Evolutionary conservation across 2,113 vertebrate genomes (phyloP).

Genomic region (Drymodes brunneopygia): DNA sequence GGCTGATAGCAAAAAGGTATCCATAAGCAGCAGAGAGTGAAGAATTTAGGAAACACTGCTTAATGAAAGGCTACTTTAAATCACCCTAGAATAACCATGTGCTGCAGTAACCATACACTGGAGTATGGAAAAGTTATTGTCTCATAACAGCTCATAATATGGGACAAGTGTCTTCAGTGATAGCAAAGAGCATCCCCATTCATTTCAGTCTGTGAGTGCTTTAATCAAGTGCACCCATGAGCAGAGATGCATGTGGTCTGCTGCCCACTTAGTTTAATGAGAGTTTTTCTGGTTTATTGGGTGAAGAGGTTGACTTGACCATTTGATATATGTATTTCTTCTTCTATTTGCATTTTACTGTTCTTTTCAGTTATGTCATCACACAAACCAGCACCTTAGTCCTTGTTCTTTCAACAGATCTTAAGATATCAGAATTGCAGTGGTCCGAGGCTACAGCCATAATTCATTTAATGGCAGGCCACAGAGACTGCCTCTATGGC

Average conservation of each 20-base stretch:
- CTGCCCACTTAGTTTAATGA: neutral
- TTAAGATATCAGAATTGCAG: neutral
- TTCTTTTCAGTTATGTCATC: neutral
- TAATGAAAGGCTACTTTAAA: neutral
- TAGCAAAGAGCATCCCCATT: neutral
- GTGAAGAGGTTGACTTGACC: neutral
- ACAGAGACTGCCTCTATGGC: neutral
- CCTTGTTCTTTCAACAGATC: neutral
- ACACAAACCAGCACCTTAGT: neutral
- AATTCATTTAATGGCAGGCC: neutral
- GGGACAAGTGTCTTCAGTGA: neutral
- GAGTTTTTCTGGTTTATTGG: neutral
- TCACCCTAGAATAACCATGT: neutral
- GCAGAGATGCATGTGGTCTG: neutral
- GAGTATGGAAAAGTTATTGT: neutral
- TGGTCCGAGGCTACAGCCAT: neutral
- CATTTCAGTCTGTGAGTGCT: neutral
- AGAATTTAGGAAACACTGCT: neutral
- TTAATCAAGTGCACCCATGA: neutral
- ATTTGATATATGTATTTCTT: neutral
- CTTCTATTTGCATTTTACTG: neutral
- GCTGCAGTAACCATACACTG: neutral
- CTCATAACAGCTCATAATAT: neutral
- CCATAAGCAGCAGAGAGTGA: neutral
- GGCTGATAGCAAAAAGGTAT: neutral